These are phyloP conservation scores for Phalacrocorax brasilianus DNA, from an alignment of 2,113 vertebrate species.

Conservation along the genomic window DNA sequence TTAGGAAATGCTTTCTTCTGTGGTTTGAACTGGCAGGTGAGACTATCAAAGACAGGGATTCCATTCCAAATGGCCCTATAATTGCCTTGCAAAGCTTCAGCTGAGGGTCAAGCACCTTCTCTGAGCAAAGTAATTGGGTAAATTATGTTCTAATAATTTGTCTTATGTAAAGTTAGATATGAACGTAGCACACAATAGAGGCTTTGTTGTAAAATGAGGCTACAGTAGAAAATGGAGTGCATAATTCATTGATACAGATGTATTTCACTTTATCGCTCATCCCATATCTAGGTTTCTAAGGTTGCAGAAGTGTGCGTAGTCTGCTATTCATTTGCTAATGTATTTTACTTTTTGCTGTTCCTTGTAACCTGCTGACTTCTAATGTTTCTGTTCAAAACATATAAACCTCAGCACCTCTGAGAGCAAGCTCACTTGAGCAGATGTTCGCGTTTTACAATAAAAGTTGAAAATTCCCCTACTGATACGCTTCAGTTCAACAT, in stretches of 20 bases:
- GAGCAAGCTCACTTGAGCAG: background rate
- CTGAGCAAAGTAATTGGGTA: slow-evolving; percentile 9
- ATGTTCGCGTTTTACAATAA: background rate
- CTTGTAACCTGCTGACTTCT: background rate
- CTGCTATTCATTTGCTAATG: slow-evolving; percentile 1
- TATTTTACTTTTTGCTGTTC: background rate
- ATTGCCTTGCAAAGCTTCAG: slow-evolving; percentile 16
- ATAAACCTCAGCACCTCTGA: background rate
- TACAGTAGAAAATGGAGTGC: background rate
- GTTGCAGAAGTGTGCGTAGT: background rate
- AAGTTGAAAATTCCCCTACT: background rate
- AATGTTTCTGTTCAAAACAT: slow-evolving; percentile 13
- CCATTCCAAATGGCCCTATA: background rate
- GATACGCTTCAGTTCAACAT: background rate
- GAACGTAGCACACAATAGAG: background rate
- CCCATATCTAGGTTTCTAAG: background rate
- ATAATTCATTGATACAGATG: background rate
- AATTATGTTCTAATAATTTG: slow-evolving; percentile 2
- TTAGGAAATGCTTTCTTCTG: background rate
- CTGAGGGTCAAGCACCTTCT: background rate
- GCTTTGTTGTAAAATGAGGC: background rate
- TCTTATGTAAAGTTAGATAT: background rate
- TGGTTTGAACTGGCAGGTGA: background rate
- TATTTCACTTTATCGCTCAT: background rate
- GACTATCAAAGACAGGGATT: background rate